A percentile compares a stretch with the other conserved stretches of the same genome.
These are phyloP conservation scores for Prenolepis imparis DNA, from an alignment of 2,888 invertebrate species.

Conservation along the genomic window DNA sequence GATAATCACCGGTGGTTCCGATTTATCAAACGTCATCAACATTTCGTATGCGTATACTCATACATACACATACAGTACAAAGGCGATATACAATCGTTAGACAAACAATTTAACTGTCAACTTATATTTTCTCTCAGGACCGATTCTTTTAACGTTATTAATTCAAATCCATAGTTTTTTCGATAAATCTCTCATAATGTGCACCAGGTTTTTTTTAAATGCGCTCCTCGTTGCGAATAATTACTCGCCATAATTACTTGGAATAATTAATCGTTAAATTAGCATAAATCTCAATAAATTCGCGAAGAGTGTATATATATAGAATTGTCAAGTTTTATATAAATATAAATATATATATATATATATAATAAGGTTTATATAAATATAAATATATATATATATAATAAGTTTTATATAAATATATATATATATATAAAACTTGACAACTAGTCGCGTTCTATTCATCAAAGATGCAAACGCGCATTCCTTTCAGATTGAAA, in stretches of 20 bases:
- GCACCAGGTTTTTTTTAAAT: not conserved
- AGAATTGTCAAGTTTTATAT: too few species aligned
- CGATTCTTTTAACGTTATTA: conserved; percentile 2
- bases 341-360: too few species aligned
- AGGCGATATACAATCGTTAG: not conserved
- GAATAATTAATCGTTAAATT: not conserved
- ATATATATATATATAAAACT: too few species aligned
- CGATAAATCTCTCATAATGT: not conserved
- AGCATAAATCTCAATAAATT: not conserved
- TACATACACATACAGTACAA: not conserved
- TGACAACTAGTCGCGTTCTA: not conserved
- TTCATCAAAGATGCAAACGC: not conserved
- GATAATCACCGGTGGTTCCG: conserved; percentile 29
- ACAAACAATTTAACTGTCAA: not conserved
- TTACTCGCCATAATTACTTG: not conserved
- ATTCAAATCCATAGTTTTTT: not conserved
- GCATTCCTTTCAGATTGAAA: not conserved
- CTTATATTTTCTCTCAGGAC: not conserved
- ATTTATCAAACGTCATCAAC: conserved; percentile 47
- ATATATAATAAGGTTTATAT: too few species aligned
- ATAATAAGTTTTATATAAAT: too few species aligned
- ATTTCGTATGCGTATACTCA: not conserved
- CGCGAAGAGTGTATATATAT: too few species aligned
- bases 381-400: too few species aligned
- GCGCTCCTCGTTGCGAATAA: not conserved